phyloP scores from a whole-genome alignment of 2,797 vertebrate genomes.

The Sebastiscus albofasciatus region DNA sequence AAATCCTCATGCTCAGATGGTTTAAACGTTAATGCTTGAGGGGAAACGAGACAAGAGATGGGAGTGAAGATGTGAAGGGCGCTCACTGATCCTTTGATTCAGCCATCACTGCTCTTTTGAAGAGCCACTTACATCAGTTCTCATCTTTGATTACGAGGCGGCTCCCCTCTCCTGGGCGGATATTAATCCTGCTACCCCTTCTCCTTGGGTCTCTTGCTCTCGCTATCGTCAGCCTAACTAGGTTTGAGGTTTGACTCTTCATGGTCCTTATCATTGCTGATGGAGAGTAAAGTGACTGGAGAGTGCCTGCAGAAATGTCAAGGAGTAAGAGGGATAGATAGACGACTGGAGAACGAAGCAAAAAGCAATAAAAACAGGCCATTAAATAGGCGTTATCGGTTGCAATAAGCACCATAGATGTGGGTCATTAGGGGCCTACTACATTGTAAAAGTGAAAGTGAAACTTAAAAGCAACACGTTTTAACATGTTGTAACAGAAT shows the following conservation, averaged over 20 bases:
- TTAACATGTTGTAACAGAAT: not conserved
- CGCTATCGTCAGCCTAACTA: not conserved
- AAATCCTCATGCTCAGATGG: not conserved
- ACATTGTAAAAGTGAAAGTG: not conserved
- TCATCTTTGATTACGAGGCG: slow-evolving; percentile 36
- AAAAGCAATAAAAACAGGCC: not conserved
- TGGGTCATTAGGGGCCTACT: not conserved
- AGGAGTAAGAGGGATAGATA: not conserved
- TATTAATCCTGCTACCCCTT: not conserved
- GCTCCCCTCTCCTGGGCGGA: not conserved
- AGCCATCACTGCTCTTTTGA: slow-evolving; percentile 9
- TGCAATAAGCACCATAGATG: not conserved
- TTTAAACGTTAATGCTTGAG: slow-evolving; percentile 4
- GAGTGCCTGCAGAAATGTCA: slow-evolving; percentile 27
- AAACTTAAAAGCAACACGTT: not conserved
- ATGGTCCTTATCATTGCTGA: slow-evolving; percentile 14
- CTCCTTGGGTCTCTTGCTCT: not conserved
- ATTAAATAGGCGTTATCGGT: not conserved
- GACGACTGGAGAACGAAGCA: not conserved
- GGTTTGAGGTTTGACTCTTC: slow-evolving; percentile 16
- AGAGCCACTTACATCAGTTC: slow-evolving; percentile 25
- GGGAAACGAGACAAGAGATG: not conserved
- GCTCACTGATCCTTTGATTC: slow-evolving; percentile 16
- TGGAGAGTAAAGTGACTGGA: slow-evolving; percentile 1
- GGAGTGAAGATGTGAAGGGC: not conserved